Evolutionary conservation across 2,888 invertebrate species (phyloP).

Genomic region (Macrophya alboannulata): DNA sequence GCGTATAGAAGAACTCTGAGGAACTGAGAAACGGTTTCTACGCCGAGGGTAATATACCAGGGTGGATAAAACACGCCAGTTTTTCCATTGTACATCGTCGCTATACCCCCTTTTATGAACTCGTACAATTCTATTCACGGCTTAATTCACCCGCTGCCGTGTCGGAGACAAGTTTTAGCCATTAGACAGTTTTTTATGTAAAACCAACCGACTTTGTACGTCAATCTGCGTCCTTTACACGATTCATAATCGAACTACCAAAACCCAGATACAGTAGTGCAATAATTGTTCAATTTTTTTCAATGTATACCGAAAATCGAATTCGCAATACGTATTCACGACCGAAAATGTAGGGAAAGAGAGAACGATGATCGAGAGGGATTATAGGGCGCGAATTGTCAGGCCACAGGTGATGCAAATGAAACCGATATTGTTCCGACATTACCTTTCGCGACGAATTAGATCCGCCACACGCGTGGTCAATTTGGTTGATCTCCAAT

Average conservation of each 20-base stretch:
- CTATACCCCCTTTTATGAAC: constrained; percentile 25
- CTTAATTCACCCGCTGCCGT: constrained; percentile 44
- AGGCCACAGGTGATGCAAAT: constrained; percentile 46
- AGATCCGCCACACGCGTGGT: constrained; percentile 36
- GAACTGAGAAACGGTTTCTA: not conserved
- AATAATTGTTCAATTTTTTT: not conserved
- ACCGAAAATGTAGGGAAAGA: not conserved
- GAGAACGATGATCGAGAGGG: not conserved
- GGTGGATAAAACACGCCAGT: constrained; percentile 31
- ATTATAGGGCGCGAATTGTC: constrained; percentile 31
- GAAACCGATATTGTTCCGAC: constrained; percentile 40
- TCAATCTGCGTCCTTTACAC: not conserved
- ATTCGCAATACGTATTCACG: not conserved
- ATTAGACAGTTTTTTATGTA: constrained; percentile 15
- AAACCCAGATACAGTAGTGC: not conserved
- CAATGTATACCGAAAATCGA: not conserved
- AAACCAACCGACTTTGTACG: not conserved
- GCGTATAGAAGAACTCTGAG: not conserved
- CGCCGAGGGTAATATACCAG: not conserved
- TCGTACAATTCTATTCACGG: constrained; percentile 46
- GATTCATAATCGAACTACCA: too few species aligned
- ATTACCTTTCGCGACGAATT: constrained; percentile 38
- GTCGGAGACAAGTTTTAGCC: constrained; percentile 26
- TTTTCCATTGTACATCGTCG: constrained; percentile 36
- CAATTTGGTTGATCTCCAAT: constrained; percentile 43